A percentile compares a stretch with the other conserved stretches of the same genome.
Conservation (phyloP, 2,113 vertebrate species). For the Aramus guarauna region DNA sequence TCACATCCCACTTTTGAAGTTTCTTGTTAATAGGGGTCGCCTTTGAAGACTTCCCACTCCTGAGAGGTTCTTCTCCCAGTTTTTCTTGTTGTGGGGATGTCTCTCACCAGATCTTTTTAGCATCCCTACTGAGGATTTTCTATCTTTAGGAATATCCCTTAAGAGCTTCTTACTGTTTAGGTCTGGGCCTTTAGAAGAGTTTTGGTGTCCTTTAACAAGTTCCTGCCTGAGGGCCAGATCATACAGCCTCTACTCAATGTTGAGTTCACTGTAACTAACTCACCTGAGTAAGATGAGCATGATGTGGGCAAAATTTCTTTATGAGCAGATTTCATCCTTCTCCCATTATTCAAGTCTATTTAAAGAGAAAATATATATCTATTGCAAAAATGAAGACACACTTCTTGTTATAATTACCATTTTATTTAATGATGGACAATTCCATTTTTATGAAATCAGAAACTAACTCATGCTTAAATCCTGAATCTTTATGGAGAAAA, state of each 20-base stretch:
- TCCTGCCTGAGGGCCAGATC: neutral
- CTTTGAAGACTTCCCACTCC: slow-evolving; percentile 59
- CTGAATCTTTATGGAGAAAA: neutral
- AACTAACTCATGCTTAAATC: neutral
- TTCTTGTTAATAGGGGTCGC: slow-evolving; percentile 55
- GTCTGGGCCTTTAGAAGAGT: neutral
- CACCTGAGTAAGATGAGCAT: accelerated
- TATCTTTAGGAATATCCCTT: slow-evolving; percentile 20
- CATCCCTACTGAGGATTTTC: slow-evolving; percentile 36
- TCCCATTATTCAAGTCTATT: neutral
- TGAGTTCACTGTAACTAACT: neutral
- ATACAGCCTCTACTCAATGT: neutral
- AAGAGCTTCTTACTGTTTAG: slow-evolving; percentile 23
- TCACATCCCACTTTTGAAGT: slow-evolving; percentile 67
- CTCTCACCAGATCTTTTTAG: slow-evolving; percentile 52
- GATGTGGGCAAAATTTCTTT: neutral
- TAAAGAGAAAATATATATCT: neutral
- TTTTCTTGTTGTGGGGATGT: neutral
- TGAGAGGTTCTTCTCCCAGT: slow-evolving; percentile 51
- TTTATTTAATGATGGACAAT: neutral
- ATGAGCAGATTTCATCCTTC: neutral
- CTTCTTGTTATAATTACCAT: neutral
- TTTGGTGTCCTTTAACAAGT: neutral
- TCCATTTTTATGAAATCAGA: neutral
- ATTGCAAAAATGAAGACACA: neutral